Conservation (phyloP, 2,113 vertebrate species). For the Hassar affinis region DNA sequence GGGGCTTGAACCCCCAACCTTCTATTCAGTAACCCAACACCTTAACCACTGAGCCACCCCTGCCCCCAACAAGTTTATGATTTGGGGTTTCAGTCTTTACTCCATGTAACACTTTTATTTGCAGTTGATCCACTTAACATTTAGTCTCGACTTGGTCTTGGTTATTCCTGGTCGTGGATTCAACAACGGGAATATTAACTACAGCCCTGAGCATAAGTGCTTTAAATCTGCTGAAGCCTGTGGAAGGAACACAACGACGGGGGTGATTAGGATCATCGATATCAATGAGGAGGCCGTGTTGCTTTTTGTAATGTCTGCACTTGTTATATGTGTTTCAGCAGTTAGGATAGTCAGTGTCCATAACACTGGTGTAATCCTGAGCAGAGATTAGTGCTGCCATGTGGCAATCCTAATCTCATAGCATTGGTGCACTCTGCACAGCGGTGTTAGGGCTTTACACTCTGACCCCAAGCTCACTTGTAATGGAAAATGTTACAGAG, state of each 20-base stretch:
- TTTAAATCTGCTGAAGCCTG: background rate
- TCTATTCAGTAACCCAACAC: too few relatives aligned
- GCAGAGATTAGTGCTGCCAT: background rate
- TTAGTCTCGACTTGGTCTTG: background rate
- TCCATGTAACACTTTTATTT: background rate
- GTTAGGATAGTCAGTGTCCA: background rate
- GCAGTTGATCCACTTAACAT: background rate
- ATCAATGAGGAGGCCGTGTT: background rate
- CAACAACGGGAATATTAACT: background rate
- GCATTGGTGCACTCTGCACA: background rate
- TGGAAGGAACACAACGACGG: background rate
- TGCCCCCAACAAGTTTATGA: background rate
- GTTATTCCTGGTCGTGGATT: background rate
- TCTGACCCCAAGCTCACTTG: background rate
- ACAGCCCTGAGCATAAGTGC: background rate
- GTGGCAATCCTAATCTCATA: constrained; percentile 5
- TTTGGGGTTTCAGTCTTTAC: background rate
- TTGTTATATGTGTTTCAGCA: background rate
- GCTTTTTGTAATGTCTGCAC: background rate
- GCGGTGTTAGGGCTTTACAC: background rate
- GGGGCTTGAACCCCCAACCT: too few relatives aligned
- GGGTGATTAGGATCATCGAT: background rate
- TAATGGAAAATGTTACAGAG: background rate
- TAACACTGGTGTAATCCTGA: background rate
- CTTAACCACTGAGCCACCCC: too few relatives aligned